A percentile compares a stretch with the other conserved stretches of the same genome.
phyloP scores from a whole-genome alignment of 1,140 invertebrate genomes.

The Metopolophium dirhodum region DNA sequence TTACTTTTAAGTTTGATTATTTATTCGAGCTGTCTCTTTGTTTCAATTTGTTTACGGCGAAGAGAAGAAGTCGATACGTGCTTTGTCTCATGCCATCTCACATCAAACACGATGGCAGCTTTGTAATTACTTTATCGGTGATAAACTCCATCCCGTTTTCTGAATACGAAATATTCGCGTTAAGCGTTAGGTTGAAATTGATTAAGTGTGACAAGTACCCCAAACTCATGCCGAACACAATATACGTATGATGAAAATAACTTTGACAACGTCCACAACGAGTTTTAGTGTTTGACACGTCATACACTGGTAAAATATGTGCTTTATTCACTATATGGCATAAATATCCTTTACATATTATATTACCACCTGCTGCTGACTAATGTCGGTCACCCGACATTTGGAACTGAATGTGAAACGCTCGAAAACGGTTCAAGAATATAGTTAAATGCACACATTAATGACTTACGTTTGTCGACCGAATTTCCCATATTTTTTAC shows the following conservation, averaged over 20 bases:
- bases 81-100: background rate
- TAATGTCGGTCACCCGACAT: background rate
- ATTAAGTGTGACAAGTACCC: background rate
- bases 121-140: conserved; percentile 11
- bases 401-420: background rate
- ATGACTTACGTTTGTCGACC: background rate
- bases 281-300: background rate
- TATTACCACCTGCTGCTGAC: background rate
- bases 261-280: background rate
- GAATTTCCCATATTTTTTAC: background rate
- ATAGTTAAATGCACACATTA: background rate
- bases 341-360: background rate
- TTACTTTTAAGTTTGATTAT: background rate
- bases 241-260: background rate
- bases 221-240: background rate
- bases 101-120: conserved; percentile 3
- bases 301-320: background rate
- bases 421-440: background rate
- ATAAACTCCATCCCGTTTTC: conserved; percentile 3
- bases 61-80: background rate
- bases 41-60: background rate
- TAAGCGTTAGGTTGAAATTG: conserved; percentile 4
- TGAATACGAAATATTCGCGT: background rate
- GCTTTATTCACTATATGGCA: background rate
- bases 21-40: background rate